Evolutionary conservation across 2,113 vertebrate species (phyloP).

Genomic region (Sakesphorus luctuosus): DNA sequence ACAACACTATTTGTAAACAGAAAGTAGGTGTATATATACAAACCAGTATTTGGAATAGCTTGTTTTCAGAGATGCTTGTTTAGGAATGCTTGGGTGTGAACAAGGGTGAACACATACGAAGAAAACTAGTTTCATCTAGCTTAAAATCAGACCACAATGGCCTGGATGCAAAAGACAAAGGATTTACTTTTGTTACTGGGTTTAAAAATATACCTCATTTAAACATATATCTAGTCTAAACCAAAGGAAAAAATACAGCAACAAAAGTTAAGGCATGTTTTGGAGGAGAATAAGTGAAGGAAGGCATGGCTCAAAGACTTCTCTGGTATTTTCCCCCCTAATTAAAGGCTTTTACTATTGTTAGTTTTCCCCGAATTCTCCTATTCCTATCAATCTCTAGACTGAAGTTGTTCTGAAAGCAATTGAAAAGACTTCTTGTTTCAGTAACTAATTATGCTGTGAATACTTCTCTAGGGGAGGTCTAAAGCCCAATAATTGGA

Average conservation of each 20-base stretch:
- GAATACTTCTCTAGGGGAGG: not conserved
- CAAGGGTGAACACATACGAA: not conserved
- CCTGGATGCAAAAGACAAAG: not conserved
- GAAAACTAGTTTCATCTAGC: not conserved
- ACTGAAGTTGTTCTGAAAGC: not conserved
- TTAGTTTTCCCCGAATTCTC: not conserved
- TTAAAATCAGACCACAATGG: not conserved
- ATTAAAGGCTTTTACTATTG: not conserved
- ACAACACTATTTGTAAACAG: not conserved
- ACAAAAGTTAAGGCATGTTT: not conserved
- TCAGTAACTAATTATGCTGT: not conserved
- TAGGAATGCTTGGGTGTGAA: not conserved
- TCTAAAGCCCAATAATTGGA: not conserved
- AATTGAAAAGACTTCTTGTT: conserved; percentile 4
- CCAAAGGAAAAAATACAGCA: not conserved
- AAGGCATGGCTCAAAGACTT: not conserved
- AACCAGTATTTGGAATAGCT: not conserved
- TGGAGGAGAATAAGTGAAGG: not conserved
- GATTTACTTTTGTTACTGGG: not conserved
- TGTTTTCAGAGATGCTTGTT: not conserved
- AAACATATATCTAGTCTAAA: not conserved
- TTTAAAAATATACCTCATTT: not conserved
- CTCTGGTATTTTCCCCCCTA: not conserved
- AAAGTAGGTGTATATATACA: not conserved
- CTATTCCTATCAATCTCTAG: not conserved